Conservation (phyloP, 2,113 vertebrate species). For the Castor canadensis region DNA sequence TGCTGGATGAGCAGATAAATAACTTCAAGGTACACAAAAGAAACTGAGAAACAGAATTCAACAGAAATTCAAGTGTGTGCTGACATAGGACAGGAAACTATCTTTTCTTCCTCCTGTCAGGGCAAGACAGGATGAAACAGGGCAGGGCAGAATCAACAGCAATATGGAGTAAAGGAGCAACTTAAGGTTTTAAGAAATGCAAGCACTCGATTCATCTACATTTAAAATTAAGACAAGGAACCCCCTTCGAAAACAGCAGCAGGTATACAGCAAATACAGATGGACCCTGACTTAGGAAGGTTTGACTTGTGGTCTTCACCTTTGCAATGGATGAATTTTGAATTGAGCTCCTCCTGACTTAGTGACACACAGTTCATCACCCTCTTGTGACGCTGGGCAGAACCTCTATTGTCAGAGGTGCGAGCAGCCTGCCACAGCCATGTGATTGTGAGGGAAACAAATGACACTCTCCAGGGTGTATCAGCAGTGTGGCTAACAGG, state of each 20-base stretch:
- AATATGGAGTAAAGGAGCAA: neutral
- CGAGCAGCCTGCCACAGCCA: no score
- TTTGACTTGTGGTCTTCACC: neutral
- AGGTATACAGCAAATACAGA: neutral
- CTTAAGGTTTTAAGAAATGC: neutral
- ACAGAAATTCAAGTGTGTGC: no score
- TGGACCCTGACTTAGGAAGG: fast-evolving
- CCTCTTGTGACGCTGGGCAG: neutral
- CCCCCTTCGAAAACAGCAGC: neutral
- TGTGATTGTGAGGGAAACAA: neutral
- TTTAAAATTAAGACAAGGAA: neutral
- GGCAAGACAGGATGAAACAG: neutral
- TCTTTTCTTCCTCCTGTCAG: neutral
- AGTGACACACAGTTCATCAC: neutral
- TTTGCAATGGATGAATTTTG: neutral
- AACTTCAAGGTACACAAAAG: neutral
- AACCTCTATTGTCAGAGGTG: neutral
- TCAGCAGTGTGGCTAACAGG: neutral
- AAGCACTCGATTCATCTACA: neutral
- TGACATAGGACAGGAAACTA: neutral
- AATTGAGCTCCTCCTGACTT: no score
- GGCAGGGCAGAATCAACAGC: neutral
- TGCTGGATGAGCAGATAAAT: no score
- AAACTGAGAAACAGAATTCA: neutral
- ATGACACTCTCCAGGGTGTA: neutral